These are phyloP conservation scores for Wiebesia pumilae DNA, from an alignment of 1,140 invertebrate genomes.

Conservation along the genomic window DNA sequence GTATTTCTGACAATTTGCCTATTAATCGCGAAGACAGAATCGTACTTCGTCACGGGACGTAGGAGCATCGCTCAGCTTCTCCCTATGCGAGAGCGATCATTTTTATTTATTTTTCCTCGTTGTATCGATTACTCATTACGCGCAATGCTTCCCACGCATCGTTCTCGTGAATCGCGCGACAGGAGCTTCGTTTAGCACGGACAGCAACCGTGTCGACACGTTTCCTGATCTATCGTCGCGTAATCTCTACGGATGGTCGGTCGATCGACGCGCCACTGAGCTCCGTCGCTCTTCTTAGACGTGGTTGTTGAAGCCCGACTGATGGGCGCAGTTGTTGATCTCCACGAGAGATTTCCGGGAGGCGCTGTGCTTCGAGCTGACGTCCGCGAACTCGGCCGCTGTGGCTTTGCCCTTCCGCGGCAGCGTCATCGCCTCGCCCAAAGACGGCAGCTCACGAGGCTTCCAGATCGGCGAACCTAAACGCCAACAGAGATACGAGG, in stretches of 20 bases:
- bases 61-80: neutral
- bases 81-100: neutral
- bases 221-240: conserved; percentile 47
- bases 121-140: conserved; percentile 40
- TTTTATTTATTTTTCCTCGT: conserved; percentile 20
- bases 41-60: neutral
- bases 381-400: conserved; percentile 70
- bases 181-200: conserved; percentile 57
- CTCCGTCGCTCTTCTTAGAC: conserved; percentile 64
- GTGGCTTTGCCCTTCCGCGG: conserved; percentile 74
- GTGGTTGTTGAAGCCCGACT: conserved; percentile 73
- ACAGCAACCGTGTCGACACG: conserved; percentile 60
- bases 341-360: conserved; percentile 74
- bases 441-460: conserved; percentile 71
- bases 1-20: neutral
- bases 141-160: neutral
- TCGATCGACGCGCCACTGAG: neutral
- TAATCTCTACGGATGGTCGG: neutral
- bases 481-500: conserved; percentile 28
- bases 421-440: conserved; percentile 73
- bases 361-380: conserved; percentile 71
- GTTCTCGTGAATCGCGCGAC: neutral
- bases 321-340: conserved; percentile 74
- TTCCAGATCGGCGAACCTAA: conserved; percentile 74
- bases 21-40: neutral